phyloP scores from a whole-genome alignment of 2,113 vertebrate genomes.

The Nematolebias whitei region DNA sequence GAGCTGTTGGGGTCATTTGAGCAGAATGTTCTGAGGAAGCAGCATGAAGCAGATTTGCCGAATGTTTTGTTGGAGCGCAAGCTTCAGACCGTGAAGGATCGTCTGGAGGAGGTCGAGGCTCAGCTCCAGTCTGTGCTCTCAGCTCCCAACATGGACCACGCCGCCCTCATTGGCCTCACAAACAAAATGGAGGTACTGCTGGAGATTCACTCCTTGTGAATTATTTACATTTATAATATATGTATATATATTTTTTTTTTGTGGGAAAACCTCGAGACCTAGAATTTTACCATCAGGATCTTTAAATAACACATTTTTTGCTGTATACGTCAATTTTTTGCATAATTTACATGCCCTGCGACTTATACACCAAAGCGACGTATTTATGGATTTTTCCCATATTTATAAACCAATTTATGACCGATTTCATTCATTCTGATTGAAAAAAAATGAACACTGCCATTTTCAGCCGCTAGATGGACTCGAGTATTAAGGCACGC shows the following conservation, averaged over 20 bases:
- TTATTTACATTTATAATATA: background rate
- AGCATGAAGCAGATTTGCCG: constrained; percentile 84
- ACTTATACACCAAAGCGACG: no score
- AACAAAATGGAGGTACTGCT: constrained; percentile 84
- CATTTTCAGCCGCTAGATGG: no score
- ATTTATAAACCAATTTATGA: no score
- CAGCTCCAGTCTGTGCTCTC: constrained; percentile 83
- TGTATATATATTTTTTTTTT: constrained; percentile 21
- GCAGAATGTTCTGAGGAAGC: constrained; percentile 80
- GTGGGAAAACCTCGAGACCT: constrained; percentile 36
- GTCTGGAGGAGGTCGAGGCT: constrained; percentile 85
- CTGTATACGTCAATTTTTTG: no score
- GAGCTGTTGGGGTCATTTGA: constrained; percentile 84
- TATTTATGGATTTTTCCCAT: no score
- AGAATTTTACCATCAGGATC: constrained; percentile 31
- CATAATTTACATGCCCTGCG: no score
- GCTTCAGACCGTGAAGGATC: constrained; percentile 67
- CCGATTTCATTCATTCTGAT: no score
- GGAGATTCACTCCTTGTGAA: background rate
- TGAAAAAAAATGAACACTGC: no score
- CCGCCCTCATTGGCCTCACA: constrained; percentile 73
- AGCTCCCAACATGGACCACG: constrained; percentile 82
- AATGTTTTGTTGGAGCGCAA: constrained; percentile 85
- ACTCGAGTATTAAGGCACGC: no score
- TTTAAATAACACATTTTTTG: no score